These are phyloP conservation scores for Oreotrochilus melanogaster DNA, from an alignment of 2,113 vertebrate genomes.

Conservation along the genomic window DNA sequence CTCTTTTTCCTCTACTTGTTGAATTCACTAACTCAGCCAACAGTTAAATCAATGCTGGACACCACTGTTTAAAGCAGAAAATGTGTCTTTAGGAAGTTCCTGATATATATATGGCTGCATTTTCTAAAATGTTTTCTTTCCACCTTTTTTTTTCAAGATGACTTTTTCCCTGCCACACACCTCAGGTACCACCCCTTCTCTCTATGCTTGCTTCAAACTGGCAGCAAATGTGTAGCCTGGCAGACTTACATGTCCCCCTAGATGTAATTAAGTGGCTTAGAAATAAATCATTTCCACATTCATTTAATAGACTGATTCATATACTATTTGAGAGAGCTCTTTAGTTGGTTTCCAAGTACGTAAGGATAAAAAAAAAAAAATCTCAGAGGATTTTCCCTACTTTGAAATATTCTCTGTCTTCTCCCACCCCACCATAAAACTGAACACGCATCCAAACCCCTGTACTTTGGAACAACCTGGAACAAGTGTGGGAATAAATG, in stretches of 20 bases:
- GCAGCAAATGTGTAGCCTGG: background rate
- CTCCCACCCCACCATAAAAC: background rate
- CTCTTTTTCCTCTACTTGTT: background rate
- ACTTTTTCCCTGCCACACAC: too few relatives aligned
- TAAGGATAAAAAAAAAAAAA: background rate
- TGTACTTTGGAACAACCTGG: background rate
- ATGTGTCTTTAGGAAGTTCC: background rate
- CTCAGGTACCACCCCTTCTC: background rate
- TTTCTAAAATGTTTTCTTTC: background rate
- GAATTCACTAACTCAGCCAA: background rate
- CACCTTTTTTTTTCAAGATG: background rate
- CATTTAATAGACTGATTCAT: background rate
- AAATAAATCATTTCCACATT: background rate
- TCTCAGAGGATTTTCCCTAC: background rate
- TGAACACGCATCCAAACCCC: background rate
- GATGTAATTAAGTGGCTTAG: background rate
- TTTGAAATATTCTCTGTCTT: background rate
- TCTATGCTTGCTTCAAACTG: background rate
- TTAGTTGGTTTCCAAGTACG: background rate
- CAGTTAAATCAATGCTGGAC: background rate
- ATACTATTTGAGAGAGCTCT: background rate
- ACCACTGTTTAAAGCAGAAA: background rate
- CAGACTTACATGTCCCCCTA: background rate
- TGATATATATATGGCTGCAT: rapidly evolving
- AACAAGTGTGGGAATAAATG: background rate